Base-by-base conservation (phyloP, 64 coral and sea anemone species). In the Pocillopora damicornis region DNA sequence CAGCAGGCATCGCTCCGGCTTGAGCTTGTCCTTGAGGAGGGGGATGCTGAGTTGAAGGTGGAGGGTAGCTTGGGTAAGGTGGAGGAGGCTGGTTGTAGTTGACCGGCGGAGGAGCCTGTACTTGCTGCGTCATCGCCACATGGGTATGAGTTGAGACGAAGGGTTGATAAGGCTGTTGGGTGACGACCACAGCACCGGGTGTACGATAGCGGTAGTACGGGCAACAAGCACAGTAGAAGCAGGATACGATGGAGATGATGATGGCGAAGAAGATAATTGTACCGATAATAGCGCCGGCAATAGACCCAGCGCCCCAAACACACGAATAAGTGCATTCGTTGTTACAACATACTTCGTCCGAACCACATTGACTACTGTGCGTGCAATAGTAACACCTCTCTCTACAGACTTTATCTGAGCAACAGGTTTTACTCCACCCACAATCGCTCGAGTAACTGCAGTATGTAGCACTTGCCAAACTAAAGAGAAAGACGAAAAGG, bases 141-240 rank as follows among this genome's bases (percentile, higher is more conserved):
- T 67, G 64, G 4, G 80, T 69, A 0, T 35, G 68, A 3, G 81
- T 71, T 3, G 81, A 71, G 11, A 84, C 81, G 35, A 84, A 84
- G 42, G 7, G 79, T 30, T 77, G 37, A 18, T 77, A 45, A 1
- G 75, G 75, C 36, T 77, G 75, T 17, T 45, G 37, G 5, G 75
- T 77, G 42, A 77, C 37, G 34, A 77, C 22, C 11, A 51, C 42
- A 16, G 75, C 17, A 6, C 75, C 37, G 11, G 2, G 37, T 37
- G 35, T 14, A n/a, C 81, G 63, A 14, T 58, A 11, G 37, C 81
- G 81, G 65, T 71, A 84, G 38, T 58, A 84, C 38, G 81, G 81
- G 14, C 81, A 84, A 17, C 81, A 72, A 4, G 64, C 37, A 72
- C 81, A 84, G 18, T 0, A 84, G 64, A 22, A 84, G 11, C 64